Evolutionary conservation across 2,797 vertebrate genomes (phyloP).

Genomic region (Chelon auratus): DNA sequence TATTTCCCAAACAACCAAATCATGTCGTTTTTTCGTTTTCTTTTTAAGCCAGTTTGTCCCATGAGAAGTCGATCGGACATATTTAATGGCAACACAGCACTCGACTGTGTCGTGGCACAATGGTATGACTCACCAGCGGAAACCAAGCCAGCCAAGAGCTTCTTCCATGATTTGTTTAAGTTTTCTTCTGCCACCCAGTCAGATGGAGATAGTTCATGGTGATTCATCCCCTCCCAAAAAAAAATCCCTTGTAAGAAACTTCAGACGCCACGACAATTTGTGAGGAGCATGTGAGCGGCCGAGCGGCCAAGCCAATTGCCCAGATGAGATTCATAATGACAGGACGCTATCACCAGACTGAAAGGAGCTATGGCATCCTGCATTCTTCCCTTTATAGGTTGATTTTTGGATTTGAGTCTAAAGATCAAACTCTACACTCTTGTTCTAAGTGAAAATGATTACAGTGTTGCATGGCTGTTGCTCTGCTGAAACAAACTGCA

Average conservation of each 20-base stretch:
- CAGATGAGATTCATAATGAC: not conserved
- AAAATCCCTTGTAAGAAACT: not conserved
- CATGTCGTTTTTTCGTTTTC: too few species aligned
- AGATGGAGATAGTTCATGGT: not conserved
- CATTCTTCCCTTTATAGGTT: too few species aligned
- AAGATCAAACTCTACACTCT: too few species aligned
- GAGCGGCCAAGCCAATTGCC: not conserved
- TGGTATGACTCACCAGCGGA: not conserved
- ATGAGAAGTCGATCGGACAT: too few species aligned
- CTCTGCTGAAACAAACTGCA: too few species aligned
- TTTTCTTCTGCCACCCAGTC: not conserved
- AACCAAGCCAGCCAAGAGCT: not conserved
- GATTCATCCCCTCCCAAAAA: constrained; percentile 3
- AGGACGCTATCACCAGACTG: not conserved
- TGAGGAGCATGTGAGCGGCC: not conserved
- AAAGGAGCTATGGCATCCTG: too few species aligned
- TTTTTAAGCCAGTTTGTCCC: too few species aligned
- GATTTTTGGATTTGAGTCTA: too few species aligned
- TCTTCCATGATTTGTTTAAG: constrained; percentile 6
- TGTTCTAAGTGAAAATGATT: too few species aligned
- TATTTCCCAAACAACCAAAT: too few species aligned
- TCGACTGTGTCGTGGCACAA: not conserved
- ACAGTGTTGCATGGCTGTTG: too few species aligned
- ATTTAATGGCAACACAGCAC: too few species aligned
- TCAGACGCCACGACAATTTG: not conserved